Percentiles rank a stretch among this genome's conserved stretches.
Evolutionary conservation across 2,113 vertebrate genomes (phyloP).

Genomic region (Corythaeola cristata): DNA sequence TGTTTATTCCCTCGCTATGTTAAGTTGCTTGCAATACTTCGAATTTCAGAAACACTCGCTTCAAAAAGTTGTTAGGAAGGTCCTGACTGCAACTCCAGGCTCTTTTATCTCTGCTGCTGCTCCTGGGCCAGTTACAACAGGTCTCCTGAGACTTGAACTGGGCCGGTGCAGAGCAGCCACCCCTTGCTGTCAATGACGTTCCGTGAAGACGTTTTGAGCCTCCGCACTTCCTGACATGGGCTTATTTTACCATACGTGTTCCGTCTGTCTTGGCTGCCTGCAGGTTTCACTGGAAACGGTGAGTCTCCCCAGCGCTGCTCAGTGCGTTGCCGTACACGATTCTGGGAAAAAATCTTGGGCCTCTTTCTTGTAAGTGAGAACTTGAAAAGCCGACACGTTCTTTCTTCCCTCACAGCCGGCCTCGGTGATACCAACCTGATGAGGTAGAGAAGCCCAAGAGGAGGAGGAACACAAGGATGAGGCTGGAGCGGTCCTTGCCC

Average conservation of each 20-base stretch:
- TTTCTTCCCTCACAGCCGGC: background rate
- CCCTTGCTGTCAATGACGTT: background rate
- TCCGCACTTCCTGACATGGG: conserved; percentile 46
- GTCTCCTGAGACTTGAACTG: rapidly evolving
- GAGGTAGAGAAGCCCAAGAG: background rate
- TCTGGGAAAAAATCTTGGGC: background rate
- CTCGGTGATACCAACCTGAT: background rate
- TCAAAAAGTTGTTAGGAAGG: background rate
- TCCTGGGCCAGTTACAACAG: background rate
- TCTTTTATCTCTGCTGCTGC: background rate
- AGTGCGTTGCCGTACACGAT: rapidly evolving
- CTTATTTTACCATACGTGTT: background rate
- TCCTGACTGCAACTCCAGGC: rapidly evolving
- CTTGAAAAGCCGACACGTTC: background rate
- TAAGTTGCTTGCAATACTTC: background rate
- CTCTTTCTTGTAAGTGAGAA: background rate
- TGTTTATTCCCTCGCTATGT: rapidly evolving
- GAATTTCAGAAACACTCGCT: background rate
- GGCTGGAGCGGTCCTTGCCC: background rate
- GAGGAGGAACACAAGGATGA: background rate
- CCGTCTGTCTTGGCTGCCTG: background rate
- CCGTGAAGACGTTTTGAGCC: background rate
- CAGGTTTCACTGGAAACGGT: background rate
- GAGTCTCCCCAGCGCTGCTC: background rate
- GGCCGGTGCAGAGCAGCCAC: background rate